Evolutionary conservation across 2,797 vertebrate genomes (phyloP).

Genomic region (Phalloptychus januarius): DNA sequence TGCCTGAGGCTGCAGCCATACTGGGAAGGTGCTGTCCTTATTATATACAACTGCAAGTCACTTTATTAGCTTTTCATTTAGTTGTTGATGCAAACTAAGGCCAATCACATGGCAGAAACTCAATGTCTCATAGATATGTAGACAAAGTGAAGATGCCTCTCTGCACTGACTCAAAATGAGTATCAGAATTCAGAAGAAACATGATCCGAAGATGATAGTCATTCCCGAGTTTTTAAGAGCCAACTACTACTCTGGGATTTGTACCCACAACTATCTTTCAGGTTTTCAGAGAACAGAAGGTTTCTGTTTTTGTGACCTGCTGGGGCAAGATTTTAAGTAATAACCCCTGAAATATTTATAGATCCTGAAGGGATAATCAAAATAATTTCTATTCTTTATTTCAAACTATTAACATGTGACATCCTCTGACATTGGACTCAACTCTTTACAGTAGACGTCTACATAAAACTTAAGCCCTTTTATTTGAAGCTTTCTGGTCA

Average conservation of each 20-base stretch:
- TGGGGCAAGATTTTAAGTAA: no score
- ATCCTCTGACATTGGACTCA: not conserved
- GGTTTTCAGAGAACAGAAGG: not conserved
- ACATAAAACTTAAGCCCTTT: not conserved
- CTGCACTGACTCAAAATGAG: not conserved
- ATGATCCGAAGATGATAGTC: not conserved
- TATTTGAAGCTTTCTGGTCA: not conserved
- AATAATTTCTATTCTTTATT: no score
- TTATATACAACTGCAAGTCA: not conserved
- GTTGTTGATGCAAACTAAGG: not conserved
- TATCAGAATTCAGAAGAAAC: not conserved
- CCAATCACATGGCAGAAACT: not conserved
- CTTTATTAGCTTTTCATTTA: not conserved
- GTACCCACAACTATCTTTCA: not conserved
- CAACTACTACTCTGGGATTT: not conserved
- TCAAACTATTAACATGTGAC: not conserved
- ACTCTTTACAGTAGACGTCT: not conserved
- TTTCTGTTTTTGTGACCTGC: no score
- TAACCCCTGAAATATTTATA: no score
- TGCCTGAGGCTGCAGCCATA: no score
- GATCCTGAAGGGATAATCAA: no score
- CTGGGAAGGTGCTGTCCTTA: no score
- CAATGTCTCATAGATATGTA: not conserved
- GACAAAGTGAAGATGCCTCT: not conserved
- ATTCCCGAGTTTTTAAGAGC: not conserved